Evolutionary conservation across 2,113 vertebrate genomes (phyloP).

Genomic region (Fregetta grallaria): DNA sequence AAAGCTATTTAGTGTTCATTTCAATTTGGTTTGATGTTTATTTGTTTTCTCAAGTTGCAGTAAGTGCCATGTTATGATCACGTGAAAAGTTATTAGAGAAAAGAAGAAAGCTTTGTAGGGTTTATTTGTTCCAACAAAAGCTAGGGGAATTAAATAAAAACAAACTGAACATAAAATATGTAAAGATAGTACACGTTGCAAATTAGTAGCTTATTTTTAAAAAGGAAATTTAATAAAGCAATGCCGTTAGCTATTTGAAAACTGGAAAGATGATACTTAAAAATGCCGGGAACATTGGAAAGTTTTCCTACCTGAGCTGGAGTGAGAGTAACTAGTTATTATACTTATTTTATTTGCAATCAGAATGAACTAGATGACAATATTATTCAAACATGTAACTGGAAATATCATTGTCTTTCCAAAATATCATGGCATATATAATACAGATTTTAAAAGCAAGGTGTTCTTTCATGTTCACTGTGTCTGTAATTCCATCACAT

Average conservation of each 20-base stretch:
- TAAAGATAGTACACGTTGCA: not conserved
- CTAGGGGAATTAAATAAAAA: constrained; percentile 12
- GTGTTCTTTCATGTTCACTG: not conserved
- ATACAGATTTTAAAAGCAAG: not conserved
- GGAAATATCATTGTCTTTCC: not conserved
- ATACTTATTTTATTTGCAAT: not conserved
- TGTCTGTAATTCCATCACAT: not conserved
- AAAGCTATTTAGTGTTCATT: not conserved
- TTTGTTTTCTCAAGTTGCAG: constrained; percentile 20
- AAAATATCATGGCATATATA: not conserved
- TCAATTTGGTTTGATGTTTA: constrained; percentile 6
- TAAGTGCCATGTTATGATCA: not conserved
- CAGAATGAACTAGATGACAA: not conserved
- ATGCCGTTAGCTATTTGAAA: not conserved
- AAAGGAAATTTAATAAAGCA: constrained; percentile 37
- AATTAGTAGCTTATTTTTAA: constrained; percentile 39
- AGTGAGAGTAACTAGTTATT: not conserved
- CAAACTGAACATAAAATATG: constrained; percentile 41
- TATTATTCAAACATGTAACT: not conserved
- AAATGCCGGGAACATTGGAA: not conserved
- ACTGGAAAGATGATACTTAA: not conserved
- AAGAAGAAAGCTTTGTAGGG: constrained; percentile 18
- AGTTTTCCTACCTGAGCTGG: not conserved
- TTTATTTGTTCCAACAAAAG: constrained; percentile 33
- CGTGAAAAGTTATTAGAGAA: constrained; percentile 11